A percentile compares a stretch with the other conserved stretches of the same genome.
Conservation (phyloP, 2,888 invertebrate genomes). For the Ornithoptera priamus region DNA sequence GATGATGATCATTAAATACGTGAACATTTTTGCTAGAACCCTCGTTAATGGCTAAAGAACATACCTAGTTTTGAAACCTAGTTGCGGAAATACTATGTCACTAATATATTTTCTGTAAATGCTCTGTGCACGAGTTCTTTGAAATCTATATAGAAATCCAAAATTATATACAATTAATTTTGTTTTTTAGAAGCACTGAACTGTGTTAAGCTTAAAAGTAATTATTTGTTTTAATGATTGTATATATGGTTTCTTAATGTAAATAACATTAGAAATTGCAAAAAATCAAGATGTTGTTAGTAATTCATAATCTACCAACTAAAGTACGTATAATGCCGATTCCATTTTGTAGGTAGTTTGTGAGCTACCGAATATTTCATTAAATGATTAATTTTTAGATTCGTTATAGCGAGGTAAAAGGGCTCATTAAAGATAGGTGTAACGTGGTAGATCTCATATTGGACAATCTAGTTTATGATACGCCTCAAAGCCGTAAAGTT, state of each 20-base stretch:
- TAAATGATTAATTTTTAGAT: slow-evolving; percentile 34
- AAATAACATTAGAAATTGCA: background rate
- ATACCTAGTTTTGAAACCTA: too few relatives aligned
- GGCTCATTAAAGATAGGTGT: slow-evolving; percentile 41
- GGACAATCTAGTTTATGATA: slow-evolving; percentile 42
- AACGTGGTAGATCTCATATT: slow-evolving; percentile 41
- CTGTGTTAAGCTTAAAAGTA: background rate
- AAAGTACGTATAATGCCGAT: slow-evolving; percentile 35
- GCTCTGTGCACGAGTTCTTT: background rate
- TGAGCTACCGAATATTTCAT: background rate
- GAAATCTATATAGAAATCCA: background rate
- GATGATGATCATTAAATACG: too few relatives aligned
- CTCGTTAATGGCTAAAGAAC: too few relatives aligned
- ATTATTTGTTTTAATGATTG: background rate
- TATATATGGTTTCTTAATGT: background rate
- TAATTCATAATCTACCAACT: slow-evolving; percentile 44
- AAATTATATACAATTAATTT: background rate
- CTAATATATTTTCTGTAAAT: background rate
- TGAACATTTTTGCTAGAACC: too few relatives aligned
- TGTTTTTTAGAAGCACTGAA: background rate
- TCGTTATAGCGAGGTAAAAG: slow-evolving; percentile 37
- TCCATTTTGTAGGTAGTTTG: background rate
- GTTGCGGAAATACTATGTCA: background rate
- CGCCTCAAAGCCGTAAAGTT: slow-evolving; percentile 36
- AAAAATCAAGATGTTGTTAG: slow-evolving; percentile 40